phyloP scores from a whole-genome alignment of 2,797 vertebrate species.

The Spheniscus humboldti region DNA sequence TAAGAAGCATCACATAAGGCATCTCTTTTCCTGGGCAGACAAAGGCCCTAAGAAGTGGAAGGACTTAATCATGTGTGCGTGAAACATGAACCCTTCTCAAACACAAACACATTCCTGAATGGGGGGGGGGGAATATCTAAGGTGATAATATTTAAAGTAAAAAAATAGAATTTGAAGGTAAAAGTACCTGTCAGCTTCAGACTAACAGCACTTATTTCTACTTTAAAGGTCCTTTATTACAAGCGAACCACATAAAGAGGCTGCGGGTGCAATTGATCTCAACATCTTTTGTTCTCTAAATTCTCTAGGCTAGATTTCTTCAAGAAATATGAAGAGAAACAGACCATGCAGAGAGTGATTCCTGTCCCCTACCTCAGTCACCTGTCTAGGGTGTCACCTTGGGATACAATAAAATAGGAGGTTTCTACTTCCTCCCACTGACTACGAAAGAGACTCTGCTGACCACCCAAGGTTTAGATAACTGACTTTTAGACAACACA shows the following conservation, averaged over 20 bases:
- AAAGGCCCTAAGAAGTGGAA: background rate
- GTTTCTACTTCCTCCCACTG: background rate
- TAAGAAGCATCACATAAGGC: background rate
- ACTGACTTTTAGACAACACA: background rate
- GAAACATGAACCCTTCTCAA: background rate
- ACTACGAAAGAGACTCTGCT: background rate
- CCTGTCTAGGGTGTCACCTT: background rate
- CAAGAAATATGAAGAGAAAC: background rate
- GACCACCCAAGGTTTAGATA: background rate
- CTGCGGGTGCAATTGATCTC: background rate
- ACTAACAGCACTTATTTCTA: background rate
- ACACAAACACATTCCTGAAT: background rate
- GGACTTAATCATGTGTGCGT: background rate
- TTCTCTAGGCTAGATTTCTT: background rate
- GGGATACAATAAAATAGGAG: background rate
- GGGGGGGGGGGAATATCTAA: background rate
- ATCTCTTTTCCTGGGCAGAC: background rate
- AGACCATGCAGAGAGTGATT: background rate
- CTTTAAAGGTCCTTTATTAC: background rate
- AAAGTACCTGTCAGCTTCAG: background rate
- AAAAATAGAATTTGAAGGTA: background rate
- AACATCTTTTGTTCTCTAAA: background rate
- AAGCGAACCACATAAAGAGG: background rate
- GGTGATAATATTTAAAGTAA: background rate
- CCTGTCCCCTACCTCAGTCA: background rate